phyloP scores from a whole-genome alignment of 2,888 invertebrate genomes.

The Apodemia duryi region DNA sequence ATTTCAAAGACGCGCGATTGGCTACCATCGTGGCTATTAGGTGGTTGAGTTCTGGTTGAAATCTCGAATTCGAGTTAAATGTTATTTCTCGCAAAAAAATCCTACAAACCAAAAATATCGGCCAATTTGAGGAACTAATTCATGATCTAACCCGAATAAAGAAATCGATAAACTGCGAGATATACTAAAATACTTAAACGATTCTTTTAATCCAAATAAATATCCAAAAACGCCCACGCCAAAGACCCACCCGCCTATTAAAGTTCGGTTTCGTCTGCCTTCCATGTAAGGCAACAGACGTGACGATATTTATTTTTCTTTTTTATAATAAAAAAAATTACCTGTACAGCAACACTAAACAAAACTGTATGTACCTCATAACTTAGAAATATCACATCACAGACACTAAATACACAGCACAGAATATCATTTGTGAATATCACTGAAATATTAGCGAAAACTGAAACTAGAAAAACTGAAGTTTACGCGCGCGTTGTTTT shows the following conservation, averaged over 20 bases:
- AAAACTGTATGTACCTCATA: slow-evolving; percentile 67
- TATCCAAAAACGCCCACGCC: neutral
- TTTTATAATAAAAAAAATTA: slow-evolving; percentile 34
- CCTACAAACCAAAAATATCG: too few species aligned
- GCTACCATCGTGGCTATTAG: too few species aligned
- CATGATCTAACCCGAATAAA: too few species aligned
- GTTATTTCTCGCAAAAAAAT: too few species aligned
- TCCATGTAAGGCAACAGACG: neutral
- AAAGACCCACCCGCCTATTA: neutral
- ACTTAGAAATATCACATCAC: slow-evolving; percentile 31
- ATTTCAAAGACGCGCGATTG: too few species aligned
- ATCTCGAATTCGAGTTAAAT: too few species aligned
- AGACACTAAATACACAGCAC: slow-evolving; percentile 22
- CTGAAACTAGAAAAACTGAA: slow-evolving; percentile 42
- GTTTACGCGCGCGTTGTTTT: slow-evolving; percentile 61
- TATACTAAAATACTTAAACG: too few species aligned
- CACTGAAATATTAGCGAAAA: slow-evolving; percentile 24
- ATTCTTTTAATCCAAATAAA: too few species aligned
- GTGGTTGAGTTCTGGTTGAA: too few species aligned
- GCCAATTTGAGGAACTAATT: too few species aligned
- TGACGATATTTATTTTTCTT: neutral
- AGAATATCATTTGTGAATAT: slow-evolving; percentile 18
- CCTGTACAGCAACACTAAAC: slow-evolving; percentile 61
- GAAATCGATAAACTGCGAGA: too few species aligned
- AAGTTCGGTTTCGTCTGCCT: neutral